Base-by-base conservation (phyloP, 2,888 invertebrate genomes). In the Trimorus sp. region DNA sequence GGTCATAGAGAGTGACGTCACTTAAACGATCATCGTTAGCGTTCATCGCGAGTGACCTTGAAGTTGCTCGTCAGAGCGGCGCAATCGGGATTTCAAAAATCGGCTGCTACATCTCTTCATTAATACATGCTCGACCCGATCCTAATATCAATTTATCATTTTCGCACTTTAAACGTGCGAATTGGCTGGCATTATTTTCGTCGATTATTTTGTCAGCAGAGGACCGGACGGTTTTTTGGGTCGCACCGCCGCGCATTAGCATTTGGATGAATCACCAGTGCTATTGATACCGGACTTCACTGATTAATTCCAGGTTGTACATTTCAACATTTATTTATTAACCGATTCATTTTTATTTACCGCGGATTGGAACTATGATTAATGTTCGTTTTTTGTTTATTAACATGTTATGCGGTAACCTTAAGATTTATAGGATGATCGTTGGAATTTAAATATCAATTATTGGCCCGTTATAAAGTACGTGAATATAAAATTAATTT, bases 1-100 rank as follows among this genome's bases (percentile, higher is more conserved):
- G 86, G 87, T 85, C 87, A 85, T 75, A 81, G 84, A 76, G 71
- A 82, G 49, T 88, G 87, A 88, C 87, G 87, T 86, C 86, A 87
- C 53, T 79, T 65, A 70, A 79, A 83, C 76, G 85, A 88, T 87
- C 82, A 84, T 84, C 82, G 84, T 84, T 85, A 82, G 83, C 74
- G 73, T 76, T 83, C 77, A 79, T 75, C 54, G 60, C 66, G 78
- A 26, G 54, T 76, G 84, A 83, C 87, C 87, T 86, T 87, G 85
- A 84, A 71, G 83, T 26, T 53, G 11, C 79, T 79, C 70, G 73
- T 74, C 62, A 74, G 63, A 56, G 37, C 62, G 59, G 37, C 42
- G 73, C 51, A 74, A 79, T 69, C 73, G 54, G 51, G 45, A 74
- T 74, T 59, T 71, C 65, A 71, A 78, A 78, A 71, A 71, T 69